Evolutionary conservation across 2,113 vertebrate species (phyloP).

Genomic region (Hirundichthys speculiger): DNA sequence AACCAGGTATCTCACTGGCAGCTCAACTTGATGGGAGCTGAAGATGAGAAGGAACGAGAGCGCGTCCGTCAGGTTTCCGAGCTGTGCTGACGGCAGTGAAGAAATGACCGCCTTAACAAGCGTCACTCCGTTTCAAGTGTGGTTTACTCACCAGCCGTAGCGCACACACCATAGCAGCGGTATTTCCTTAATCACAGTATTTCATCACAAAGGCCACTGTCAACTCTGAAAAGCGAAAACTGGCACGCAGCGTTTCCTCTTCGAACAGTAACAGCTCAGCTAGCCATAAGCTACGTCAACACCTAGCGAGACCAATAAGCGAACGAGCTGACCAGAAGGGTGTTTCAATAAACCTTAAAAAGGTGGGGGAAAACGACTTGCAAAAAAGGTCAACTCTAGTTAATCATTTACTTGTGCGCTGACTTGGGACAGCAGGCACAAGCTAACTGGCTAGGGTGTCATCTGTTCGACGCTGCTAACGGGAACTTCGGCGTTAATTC

Average conservation of each 20-base stretch:
- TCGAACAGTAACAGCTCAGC: constrained; percentile 11
- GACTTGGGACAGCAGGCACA: background rate
- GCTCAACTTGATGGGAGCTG: constrained; percentile 42
- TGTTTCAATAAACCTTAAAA: background rate
- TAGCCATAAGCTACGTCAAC: constrained; percentile 31
- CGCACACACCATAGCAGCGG: constrained; percentile 26
- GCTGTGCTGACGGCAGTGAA: background rate
- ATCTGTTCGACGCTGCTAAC: constrained; percentile 5
- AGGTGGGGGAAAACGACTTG: background rate
- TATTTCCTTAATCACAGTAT: background rate
- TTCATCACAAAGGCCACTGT: background rate
- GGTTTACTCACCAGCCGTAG: constrained; percentile 49
- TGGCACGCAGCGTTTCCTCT: background rate
- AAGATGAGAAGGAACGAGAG: background rate
- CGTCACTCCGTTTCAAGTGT: constrained; percentile 46
- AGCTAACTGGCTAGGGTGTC: constrained; percentile 30
- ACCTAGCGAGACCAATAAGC: background rate
- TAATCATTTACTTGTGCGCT: background rate
- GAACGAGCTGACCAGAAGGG: background rate
- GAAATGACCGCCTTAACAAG: background rate
- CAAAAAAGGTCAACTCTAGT: background rate
- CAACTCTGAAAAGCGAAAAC: background rate
- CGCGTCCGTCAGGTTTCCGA: background rate
- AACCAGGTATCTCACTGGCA: constrained; percentile 26
- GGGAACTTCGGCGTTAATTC: constrained; percentile 39